Conservation (phyloP, 2,797 vertebrate genomes). For the Hypotaenidia philippensis region DNA sequence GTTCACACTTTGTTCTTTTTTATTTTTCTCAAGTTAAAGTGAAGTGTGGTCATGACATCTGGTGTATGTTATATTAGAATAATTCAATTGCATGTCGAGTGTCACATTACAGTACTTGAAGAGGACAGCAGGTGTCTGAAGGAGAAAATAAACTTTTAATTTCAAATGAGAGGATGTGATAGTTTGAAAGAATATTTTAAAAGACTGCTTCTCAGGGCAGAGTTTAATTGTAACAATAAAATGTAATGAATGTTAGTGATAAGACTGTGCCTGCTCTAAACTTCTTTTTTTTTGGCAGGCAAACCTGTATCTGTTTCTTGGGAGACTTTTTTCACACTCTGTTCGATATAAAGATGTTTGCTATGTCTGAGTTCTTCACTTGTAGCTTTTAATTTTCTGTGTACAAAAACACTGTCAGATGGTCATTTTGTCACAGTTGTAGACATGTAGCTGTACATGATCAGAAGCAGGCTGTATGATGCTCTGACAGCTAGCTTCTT, state of each 20-base stretch:
- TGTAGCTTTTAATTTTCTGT: slow-evolving; percentile 26
- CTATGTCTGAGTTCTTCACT: slow-evolving; percentile 14
- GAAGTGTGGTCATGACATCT: slow-evolving; percentile 73
- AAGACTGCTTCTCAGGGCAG: slow-evolving; percentile 14
- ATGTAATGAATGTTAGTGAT: slow-evolving; percentile 30
- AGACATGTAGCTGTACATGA: slow-evolving; percentile 3
- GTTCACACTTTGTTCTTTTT: slow-evolving; percentile 68
- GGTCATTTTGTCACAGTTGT: slow-evolving; percentile 56
- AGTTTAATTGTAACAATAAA: slow-evolving; percentile 59
- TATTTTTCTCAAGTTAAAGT: slow-evolving; percentile 69
- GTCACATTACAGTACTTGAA: slow-evolving; percentile 69
- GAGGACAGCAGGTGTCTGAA: slow-evolving; percentile 75
- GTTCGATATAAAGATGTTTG: slow-evolving; percentile 17
- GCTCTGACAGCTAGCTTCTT: slow-evolving; percentile 19
- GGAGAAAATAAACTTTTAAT: slow-evolving; percentile 77
- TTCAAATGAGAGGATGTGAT: slow-evolving; percentile 58
- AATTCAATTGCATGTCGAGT: slow-evolving; percentile 52
- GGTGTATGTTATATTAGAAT: slow-evolving; percentile 71
- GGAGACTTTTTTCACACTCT: slow-evolving; percentile 54
- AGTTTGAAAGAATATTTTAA: slow-evolving; percentile 56
- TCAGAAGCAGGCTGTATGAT: slow-evolving; percentile 24
- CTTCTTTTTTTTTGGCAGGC: slow-evolving; percentile 23
- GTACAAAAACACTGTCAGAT: slow-evolving; percentile 38
- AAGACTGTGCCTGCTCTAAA: neutral
- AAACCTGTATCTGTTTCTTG: slow-evolving; percentile 32